Conservation (phyloP, 2,888 invertebrate genomes). For the Erynnis tages region DNA sequence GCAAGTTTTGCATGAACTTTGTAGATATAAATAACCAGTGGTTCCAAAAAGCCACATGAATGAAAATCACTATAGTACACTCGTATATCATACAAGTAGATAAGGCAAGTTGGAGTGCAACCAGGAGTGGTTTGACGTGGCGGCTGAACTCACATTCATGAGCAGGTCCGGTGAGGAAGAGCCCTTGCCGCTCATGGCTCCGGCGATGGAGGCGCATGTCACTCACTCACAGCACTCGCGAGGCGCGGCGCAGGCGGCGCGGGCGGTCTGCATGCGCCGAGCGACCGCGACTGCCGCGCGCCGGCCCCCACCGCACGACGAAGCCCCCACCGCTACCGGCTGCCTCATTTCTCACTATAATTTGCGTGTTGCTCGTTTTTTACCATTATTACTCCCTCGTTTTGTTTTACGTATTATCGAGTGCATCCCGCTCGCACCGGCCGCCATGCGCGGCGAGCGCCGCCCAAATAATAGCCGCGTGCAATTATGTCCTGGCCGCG, state of each 20-base stretch:
- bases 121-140: constrained; percentile 31
- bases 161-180: constrained; percentile 78
- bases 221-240: constrained; percentile 74
- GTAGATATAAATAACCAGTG: no score
- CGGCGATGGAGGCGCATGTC: constrained; percentile 67
- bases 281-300: constrained; percentile 72
- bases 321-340: constrained; percentile 80
- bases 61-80: no score
- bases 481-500: constrained; percentile 68
- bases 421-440: constrained; percentile 82
- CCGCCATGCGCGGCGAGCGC: constrained; percentile 77
- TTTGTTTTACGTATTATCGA: constrained; percentile 82
- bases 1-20: no score
- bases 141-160: constrained; percentile 77
- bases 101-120: no score
- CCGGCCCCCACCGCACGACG: constrained; percentile 61
- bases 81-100: no score
- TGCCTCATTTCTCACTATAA: constrained; percentile 82
- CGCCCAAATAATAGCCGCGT: constrained; percentile 79
- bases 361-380: constrained; percentile 81
- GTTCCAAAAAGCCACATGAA: no score
- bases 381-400: constrained; percentile 82
- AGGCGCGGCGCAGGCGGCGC: constrained; percentile 61
- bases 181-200: constrained; percentile 75
- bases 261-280: constrained; percentile 70